These are phyloP conservation scores for Callopanchax toddi DNA, from an alignment of 2,113 vertebrate genomes.

Conservation along the genomic window DNA sequence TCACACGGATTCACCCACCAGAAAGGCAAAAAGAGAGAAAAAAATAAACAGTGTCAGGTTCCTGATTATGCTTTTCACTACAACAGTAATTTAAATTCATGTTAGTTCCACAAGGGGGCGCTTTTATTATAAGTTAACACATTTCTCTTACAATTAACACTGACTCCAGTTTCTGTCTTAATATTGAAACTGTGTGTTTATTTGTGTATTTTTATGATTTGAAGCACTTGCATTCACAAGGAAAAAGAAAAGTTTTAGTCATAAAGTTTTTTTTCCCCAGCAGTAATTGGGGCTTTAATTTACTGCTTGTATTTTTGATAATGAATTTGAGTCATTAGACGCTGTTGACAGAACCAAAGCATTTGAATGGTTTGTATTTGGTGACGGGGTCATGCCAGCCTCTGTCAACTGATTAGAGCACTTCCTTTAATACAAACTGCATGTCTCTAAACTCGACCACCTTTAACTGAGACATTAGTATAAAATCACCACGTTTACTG, in stretches of 20 bases:
- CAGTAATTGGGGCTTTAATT: slow-evolving; percentile 48
- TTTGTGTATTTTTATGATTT: slow-evolving; percentile 4
- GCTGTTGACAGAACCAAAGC: slow-evolving; percentile 4
- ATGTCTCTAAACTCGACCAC: too few relatives aligned
- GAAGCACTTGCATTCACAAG: slow-evolving; percentile 24
- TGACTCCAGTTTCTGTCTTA: neutral
- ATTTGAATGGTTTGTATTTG: slow-evolving; percentile 13
- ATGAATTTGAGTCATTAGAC: slow-evolving; percentile 10
- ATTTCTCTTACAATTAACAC: too few relatives aligned
- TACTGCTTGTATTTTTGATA: slow-evolving; percentile 7
- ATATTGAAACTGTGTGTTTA: slow-evolving; percentile 19
- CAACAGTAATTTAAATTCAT: slow-evolving; percentile 1
- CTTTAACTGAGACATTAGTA: neutral
- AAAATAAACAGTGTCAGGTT: too few relatives aligned
- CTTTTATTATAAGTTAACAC: slow-evolving; percentile 32
- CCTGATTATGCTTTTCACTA: too few relatives aligned
- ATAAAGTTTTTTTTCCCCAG: neutral
- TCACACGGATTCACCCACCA: neutral
- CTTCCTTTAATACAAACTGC: too few relatives aligned
- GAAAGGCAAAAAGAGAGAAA: too few relatives aligned
- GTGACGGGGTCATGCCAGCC: slow-evolving; percentile 20
- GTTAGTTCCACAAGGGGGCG: slow-evolving; percentile 57
- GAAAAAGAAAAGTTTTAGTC: neutral
- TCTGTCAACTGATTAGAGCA: neutral
- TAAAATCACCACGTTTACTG: slow-evolving; percentile 13